Base-by-base conservation (phyloP, 2,888 invertebrate species). In the Latheticus oryzae region DNA sequence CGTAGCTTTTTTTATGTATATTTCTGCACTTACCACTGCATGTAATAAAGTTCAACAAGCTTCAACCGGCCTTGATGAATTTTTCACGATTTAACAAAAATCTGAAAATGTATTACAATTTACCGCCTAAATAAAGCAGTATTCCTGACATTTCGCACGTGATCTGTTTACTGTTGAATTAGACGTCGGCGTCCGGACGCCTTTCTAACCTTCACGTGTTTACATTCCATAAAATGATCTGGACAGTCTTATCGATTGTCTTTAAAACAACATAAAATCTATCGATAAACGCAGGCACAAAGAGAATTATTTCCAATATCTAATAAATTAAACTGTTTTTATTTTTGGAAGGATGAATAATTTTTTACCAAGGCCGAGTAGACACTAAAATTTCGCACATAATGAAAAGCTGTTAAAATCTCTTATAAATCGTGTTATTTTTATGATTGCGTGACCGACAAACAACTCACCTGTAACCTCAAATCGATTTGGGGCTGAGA, bases 401-500 rank as follows among this genome's bases (percentile, higher is more conserved):
- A n/a, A n/a, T n/a, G n/a, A n/a, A n/a, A n/a, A n/a, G n/a, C n/a
- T n/a, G n/a, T n/a, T n/a, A n/a, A n/a, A n/a, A n/a, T n/a, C n/a
- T n/a, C n/a, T n/a, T n/a, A n/a, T 21, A 21, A 5, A 21, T 21
- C 7, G 23, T 7, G 23, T 21, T n/a, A n/a, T 15, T 24, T n/a
- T 8, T 13, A 8, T 21, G 19, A 5, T 24, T 11, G n/a, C 26
- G 24, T 24, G 24, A 11, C 24, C 12, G 9, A 8, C 26, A 13
- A 35, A 35, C n/a, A 26, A 55, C 56, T 69, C 64, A 78, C 78
- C 76, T 78, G 77, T 63, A 78, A 69, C 68, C 73, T 72, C 30
- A 69, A 60, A 63, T 78, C 78, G 43, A 72, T 68, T 51, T 74
- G 72, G 15, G 76, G 76, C 66, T 79, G 78, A 28, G 78, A 78